phyloP scores from a whole-genome alignment of 2,113 vertebrate genomes.

The Donacobius atricapilla region DNA sequence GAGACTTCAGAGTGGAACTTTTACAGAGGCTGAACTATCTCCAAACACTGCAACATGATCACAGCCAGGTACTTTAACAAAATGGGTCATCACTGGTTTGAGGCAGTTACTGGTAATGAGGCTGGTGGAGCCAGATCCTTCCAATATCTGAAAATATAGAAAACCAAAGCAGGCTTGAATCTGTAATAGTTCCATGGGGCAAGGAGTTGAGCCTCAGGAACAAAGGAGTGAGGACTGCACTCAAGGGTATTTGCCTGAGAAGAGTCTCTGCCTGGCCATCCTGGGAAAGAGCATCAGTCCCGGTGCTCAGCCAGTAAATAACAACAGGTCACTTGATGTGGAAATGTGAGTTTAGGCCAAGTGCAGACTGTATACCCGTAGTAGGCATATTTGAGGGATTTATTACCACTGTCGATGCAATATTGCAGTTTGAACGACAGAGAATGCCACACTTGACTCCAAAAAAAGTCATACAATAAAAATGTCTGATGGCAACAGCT shows the following conservation, averaged over 20 bases:
- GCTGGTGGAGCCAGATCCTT: not conserved
- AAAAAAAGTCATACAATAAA: not conserved
- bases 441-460: not conserved
- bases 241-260: not conserved
- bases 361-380: not conserved
- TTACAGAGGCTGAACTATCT: not conserved
- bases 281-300: not conserved
- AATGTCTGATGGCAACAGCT: not conserved
- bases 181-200: rapidly evolving
- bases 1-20: not conserved
- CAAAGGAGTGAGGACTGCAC: not conserved
- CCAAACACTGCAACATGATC: not conserved
- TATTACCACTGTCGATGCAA: not conserved
- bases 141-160: not conserved
- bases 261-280: not conserved
- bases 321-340: not conserved
- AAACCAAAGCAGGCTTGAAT: not conserved
- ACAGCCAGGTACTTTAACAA: not conserved
- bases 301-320: not conserved
- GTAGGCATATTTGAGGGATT: not conserved
- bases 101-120: not conserved
- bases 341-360: not conserved
- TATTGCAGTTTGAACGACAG: not conserved
- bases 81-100: not conserved
- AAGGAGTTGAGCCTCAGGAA: not conserved